phyloP scores from a whole-genome alignment of 2,797 vertebrate genomes.

The Phataginus tricuspis region DNA sequence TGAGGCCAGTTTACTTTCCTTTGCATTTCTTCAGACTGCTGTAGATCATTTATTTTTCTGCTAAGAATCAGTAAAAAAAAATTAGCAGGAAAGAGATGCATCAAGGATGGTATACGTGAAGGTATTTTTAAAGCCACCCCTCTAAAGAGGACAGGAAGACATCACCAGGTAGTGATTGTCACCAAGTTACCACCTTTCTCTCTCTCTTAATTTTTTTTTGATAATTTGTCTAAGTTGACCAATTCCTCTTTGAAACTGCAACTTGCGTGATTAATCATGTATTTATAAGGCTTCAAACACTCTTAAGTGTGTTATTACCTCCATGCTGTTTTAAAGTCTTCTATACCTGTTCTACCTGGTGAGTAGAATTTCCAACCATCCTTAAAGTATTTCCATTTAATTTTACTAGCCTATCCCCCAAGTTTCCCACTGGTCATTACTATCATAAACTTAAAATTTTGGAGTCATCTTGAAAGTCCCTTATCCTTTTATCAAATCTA shows the following conservation, averaged over 20 bases:
- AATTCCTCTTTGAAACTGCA: not conserved
- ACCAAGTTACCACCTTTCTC: not conserved
- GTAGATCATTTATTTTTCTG: constrained; percentile 16
- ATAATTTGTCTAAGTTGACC: not conserved
- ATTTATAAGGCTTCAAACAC: not conserved
- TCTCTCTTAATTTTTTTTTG: not conserved
- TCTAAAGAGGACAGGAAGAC: not conserved
- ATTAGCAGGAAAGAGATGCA: not conserved
- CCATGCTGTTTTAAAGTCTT: not conserved
- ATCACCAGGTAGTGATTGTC: not conserved
- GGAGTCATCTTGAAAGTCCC: not conserved
- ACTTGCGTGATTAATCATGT: not conserved
- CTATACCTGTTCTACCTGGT: no score
- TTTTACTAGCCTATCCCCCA: not conserved
- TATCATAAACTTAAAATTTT: constrained; percentile 18
- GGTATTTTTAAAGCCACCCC: constrained; percentile 3
- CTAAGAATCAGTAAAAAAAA: not conserved
- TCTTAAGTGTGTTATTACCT: not conserved
- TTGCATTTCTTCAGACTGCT: constrained; percentile 11
- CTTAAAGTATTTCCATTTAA: constrained; percentile 22
- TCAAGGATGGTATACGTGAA: not conserved
- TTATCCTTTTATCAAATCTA: not conserved
- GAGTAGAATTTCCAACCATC: not conserved
- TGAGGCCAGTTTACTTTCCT: not conserved
- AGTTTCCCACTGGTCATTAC: not conserved